A percentile compares a stretch with the other conserved stretches of the same genome.
phyloP scores from a whole-genome alignment of 2,113 vertebrate species.

The Trematocara variabile region DNA sequence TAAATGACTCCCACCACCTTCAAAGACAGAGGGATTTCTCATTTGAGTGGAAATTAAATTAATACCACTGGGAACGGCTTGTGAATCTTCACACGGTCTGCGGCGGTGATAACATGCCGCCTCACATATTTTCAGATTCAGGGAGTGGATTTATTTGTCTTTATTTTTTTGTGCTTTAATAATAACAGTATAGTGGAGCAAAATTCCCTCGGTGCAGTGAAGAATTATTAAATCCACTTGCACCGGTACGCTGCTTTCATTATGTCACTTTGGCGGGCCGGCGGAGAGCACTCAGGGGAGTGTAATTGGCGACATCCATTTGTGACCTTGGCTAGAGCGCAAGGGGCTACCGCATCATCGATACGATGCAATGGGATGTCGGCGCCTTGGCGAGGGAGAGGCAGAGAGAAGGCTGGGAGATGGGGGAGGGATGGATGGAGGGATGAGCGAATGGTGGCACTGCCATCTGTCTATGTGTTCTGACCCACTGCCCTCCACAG shows the following conservation, averaged over 20 bases:
- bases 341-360: slow-evolving; percentile 44
- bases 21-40: slow-evolving; percentile 51
- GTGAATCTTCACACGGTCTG: slow-evolving; percentile 6
- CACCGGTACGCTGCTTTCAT: slow-evolving; percentile 36
- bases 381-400: slow-evolving; percentile 17
- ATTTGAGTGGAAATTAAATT: slow-evolving; percentile 57
- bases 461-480: slow-evolving; percentile 73
- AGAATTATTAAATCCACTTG: slow-evolving; percentile 53
- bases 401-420: background rate
- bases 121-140: background rate
- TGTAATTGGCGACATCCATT: slow-evolving; percentile 58
- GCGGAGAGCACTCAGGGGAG: slow-evolving; percentile 39
- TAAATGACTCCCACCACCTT: slow-evolving; percentile 48
- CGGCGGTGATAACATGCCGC: background rate
- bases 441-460: slow-evolving; percentile 26
- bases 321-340: slow-evolving; percentile 60
- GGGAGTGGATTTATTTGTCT: slow-evolving; percentile 22
- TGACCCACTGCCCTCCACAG: slow-evolving; percentile 70
- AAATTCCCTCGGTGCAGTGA: slow-evolving; percentile 4
- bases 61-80: slow-evolving; percentile 36
- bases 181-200: slow-evolving; percentile 44
- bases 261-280: slow-evolving; percentile 44
- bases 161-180: slow-evolving; percentile 17
- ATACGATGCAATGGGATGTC: slow-evolving; percentile 5
- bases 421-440: slow-evolving; percentile 15